phyloP scores from a whole-genome alignment of 2,888 invertebrate species.

The Empis livida region DNA sequence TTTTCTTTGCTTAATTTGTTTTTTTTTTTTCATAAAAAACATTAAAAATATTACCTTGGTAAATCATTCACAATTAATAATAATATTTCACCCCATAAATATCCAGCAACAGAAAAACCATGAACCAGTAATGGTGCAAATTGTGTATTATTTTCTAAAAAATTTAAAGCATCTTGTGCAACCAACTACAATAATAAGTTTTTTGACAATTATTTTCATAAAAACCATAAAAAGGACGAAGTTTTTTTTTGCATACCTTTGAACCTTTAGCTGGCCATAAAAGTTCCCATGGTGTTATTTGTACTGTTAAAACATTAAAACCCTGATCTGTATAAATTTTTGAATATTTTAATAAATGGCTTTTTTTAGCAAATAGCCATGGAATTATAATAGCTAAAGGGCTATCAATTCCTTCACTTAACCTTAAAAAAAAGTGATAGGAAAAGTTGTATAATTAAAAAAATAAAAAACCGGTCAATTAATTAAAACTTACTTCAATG shows the following conservation, averaged over 20 bases:
- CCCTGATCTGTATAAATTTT: slow-evolving; percentile 71
- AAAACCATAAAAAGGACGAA: no score
- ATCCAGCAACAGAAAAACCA: slow-evolving; percentile 84
- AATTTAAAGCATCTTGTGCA: slow-evolving; percentile 59
- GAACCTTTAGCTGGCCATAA: slow-evolving; percentile 76
- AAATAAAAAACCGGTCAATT: no score
- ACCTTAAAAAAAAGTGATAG: no score
- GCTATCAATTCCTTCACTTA: slow-evolving; percentile 45
- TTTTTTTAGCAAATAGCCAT: slow-evolving; percentile 74
- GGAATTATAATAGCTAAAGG: slow-evolving; percentile 69
- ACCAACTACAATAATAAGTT: slow-evolving; percentile 37
- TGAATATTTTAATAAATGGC: slow-evolving; percentile 73
- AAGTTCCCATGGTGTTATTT: slow-evolving; percentile 70
- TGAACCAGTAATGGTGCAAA: slow-evolving; percentile 60
- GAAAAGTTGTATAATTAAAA: no score
- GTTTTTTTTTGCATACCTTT: no score
- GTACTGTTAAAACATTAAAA: slow-evolving; percentile 70
- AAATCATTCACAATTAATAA: slow-evolving; percentile 43
- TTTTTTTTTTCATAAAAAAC: no score
- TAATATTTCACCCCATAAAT: slow-evolving; percentile 75
- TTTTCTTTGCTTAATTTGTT: no score
- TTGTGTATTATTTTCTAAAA: slow-evolving; percentile 52
- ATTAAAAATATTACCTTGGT: slow-evolving; percentile 11
- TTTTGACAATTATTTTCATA: no score
- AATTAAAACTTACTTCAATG: no score